Evolutionary conservation across 2,113 vertebrate species (phyloP).

Genomic region (Chrysochloris asiatica): DNA sequence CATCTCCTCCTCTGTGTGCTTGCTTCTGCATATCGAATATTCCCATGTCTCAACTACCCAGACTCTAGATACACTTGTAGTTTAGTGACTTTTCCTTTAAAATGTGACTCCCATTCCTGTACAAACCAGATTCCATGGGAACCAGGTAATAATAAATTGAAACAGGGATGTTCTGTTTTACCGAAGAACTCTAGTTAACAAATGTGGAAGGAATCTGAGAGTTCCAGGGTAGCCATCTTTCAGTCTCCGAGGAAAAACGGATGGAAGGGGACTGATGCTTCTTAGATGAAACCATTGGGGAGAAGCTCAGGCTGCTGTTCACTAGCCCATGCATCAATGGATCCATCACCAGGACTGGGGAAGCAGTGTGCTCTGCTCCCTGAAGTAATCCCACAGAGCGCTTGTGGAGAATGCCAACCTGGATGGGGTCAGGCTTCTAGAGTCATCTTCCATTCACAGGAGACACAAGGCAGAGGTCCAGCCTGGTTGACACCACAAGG

Average conservation of each 20-base stretch:
- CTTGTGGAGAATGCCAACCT: neutral
- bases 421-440: neutral
- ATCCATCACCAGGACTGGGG: too few species aligned
- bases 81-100: conserved; percentile 32
- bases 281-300: too few species aligned
- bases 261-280: too few species aligned
- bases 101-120: neutral
- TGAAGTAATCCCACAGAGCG: too few species aligned
- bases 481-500: neutral
- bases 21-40: neutral
- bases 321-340: too few species aligned
- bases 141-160: neutral
- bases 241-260: neutral
- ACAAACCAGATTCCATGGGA: conserved; percentile 28
- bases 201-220: neutral
- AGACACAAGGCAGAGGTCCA: conserved; percentile 1
- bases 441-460: conserved; percentile 9
- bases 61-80: neutral
- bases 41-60: neutral
- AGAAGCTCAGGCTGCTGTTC: too few species aligned
- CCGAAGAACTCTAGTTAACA: neutral
- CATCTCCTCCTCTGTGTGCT: neutral
- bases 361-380: too few species aligned
- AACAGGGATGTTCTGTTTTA: neutral
- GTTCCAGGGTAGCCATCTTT: conserved; percentile 16